Evolutionary conservation across 2,797 vertebrate species (phyloP).

Genomic region (Sarcoramphus papa): DNA sequence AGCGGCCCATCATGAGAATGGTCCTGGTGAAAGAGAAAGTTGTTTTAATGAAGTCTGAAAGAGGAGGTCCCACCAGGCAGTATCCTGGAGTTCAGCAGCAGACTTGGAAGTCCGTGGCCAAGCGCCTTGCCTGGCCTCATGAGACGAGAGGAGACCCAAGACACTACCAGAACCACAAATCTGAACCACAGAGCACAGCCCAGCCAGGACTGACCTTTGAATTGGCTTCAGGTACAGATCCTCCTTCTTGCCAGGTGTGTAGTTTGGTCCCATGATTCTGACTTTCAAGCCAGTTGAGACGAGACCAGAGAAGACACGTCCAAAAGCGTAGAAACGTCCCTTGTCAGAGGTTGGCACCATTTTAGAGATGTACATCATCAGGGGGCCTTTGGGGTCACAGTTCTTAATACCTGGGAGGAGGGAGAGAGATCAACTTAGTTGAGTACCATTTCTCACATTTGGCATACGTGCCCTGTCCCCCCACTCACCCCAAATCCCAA

Average conservation of each 20-base stretch:
- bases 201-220: slow-evolving; percentile 82
- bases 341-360: slow-evolving; percentile 96
- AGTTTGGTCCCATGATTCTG: slow-evolving; percentile 97
- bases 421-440: neutral
- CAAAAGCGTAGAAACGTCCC: slow-evolving; percentile 95
- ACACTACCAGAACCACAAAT: neutral
- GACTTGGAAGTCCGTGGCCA: rapidly evolving
- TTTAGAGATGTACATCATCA: slow-evolving; percentile 99
- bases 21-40: slow-evolving; percentile 71
- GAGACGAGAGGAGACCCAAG: rapidly evolving
- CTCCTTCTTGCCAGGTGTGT: slow-evolving; percentile 92
- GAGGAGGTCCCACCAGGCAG: neutral
- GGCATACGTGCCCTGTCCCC: rapidly evolving
- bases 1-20: slow-evolving; percentile 97
- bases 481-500: neutral
- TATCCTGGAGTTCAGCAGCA: neutral
- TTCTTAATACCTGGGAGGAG: slow-evolving; percentile 85
- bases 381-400: slow-evolving; percentile 90
- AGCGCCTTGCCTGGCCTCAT: neutral
- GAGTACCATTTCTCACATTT: rapidly evolving
- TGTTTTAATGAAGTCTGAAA: neutral
- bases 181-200: neutral
- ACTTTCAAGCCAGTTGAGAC: slow-evolving; percentile 93
- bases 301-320: slow-evolving; percentile 90
- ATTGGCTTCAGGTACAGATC: slow-evolving; percentile 94